These are phyloP conservation scores for Saccostrea glomerata DNA, from an alignment of 1,140 invertebrate genomes.

Conservation along the genomic window DNA sequence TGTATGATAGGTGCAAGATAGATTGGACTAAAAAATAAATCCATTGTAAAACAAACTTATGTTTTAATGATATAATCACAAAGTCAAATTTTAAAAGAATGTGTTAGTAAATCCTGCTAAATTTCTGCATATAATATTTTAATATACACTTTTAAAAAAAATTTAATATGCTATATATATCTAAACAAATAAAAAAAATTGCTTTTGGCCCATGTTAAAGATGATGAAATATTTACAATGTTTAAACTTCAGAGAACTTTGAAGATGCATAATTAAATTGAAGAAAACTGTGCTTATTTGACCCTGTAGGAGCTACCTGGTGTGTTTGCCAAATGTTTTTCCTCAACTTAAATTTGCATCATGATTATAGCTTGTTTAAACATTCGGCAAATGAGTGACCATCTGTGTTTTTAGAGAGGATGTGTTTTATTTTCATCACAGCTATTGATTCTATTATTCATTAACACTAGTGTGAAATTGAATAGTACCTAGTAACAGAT, in stretches of 20 bases:
- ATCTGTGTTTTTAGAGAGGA: slow-evolving; percentile 14
- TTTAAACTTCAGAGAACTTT: not conserved
- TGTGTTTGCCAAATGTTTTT: not conserved
- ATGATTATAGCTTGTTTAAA: not conserved
- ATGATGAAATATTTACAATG: too few species aligned
- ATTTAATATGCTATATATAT: too few species aligned
- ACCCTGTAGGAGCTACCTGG: not conserved
- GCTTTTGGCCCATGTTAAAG: too few species aligned
- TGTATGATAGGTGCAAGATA: too few species aligned
- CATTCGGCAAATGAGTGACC: not conserved
- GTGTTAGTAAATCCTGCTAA: too few species aligned
- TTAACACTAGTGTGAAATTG: slow-evolving; percentile 12
- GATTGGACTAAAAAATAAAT: too few species aligned
- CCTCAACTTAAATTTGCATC: not conserved
- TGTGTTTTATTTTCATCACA: slow-evolving; percentile 6
- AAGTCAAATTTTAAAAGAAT: too few species aligned
- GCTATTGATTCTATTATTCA: slow-evolving; percentile 16
- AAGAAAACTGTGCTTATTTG: not conserved
- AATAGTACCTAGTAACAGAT: slow-evolving; percentile 21
- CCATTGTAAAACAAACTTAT: too few species aligned
- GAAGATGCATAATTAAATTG: not conserved
- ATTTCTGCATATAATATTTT: too few species aligned
- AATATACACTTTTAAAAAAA: too few species aligned
- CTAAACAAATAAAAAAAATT: too few species aligned
- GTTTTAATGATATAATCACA: too few species aligned